phyloP scores from a whole-genome alignment of 2,113 vertebrate species.

The Podarcis cretensis region DNA sequence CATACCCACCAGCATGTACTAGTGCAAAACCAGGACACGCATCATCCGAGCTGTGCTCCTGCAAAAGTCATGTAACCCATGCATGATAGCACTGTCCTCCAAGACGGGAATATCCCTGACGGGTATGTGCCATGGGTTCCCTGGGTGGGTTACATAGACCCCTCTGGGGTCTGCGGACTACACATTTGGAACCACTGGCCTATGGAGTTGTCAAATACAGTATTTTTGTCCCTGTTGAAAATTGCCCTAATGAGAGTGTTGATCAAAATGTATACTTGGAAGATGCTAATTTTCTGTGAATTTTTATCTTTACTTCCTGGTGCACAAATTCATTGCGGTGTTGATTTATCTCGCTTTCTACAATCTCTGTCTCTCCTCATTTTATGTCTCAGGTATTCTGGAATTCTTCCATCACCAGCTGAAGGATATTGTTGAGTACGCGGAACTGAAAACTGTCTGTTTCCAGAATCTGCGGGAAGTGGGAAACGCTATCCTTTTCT shows the following conservation, averaged over 20 bases:
- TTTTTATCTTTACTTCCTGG: not conserved
- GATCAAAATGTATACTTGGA: not conserved
- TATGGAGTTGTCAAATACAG: not conserved
- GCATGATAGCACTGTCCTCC: too few relatives aligned
- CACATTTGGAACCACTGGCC: not conserved
- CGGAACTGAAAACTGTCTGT: conserved; percentile 89
- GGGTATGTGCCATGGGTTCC: too few relatives aligned
- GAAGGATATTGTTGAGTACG: conserved; percentile 91
- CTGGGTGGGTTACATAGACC: too few relatives aligned
- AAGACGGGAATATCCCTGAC: too few relatives aligned
- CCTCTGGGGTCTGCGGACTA: too few relatives aligned
- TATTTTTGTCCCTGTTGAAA: not conserved
- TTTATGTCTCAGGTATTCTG: conserved; percentile 80
- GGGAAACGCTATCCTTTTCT: conserved; percentile 89
- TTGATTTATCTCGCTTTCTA: conserved; percentile 36
- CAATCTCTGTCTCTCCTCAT: fast-evolving
- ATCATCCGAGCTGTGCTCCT: too few relatives aligned
- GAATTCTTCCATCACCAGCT: conserved; percentile 93
- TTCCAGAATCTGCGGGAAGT: conserved; percentile 92
- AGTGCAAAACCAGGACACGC: too few relatives aligned
- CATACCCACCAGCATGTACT: too few relatives aligned
- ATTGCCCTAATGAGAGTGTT: not conserved
- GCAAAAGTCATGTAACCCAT: too few relatives aligned
- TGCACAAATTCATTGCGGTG: not conserved
- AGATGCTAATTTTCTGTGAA: not conserved